Percentiles rank a stretch among this genome's conserved stretches.
Evolutionary conservation across 2,888 invertebrate species (phyloP).

Genomic region (Lamproptera curius): DNA sequence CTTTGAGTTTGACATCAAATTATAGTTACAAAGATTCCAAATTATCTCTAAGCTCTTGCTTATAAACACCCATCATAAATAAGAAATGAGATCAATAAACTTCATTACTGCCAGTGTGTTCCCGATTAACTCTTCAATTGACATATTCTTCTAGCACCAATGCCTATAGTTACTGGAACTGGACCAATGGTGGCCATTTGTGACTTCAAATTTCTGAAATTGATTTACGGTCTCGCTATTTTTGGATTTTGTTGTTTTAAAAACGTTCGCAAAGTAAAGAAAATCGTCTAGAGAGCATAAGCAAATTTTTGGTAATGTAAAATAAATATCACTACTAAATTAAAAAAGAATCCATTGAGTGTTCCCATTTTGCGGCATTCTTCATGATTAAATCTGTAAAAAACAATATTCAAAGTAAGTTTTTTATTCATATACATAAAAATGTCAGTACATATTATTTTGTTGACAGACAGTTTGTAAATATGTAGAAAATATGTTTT

Average conservation of each 20-base stretch:
- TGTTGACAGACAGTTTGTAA: too few species aligned
- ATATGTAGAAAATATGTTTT: too few species aligned
- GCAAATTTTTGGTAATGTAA: slow-evolving; percentile 45
- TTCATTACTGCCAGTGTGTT: slow-evolving; percentile 30
- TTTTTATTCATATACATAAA: too few species aligned
- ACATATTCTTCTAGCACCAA: slow-evolving; percentile 27
- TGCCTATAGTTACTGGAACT: slow-evolving; percentile 10
- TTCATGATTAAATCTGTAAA: slow-evolving; percentile 43
- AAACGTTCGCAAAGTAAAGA: slow-evolving; percentile 33
- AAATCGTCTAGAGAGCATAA: slow-evolving; percentile 58
- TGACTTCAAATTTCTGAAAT: slow-evolving; percentile 33
- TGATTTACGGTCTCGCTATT: slow-evolving; percentile 46
- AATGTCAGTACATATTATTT: too few species aligned
- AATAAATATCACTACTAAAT: slow-evolving; percentile 44
- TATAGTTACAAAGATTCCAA: too few species aligned
- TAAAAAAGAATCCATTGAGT: slow-evolving; percentile 41
- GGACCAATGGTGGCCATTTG: slow-evolving; percentile 3
- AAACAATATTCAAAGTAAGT: too few species aligned
- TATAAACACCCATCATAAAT: slow-evolving; percentile 61
- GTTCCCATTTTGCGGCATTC: slow-evolving; percentile 35
- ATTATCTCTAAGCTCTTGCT: too few species aligned
- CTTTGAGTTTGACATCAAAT: too few species aligned
- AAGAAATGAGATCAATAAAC: slow-evolving; percentile 71
- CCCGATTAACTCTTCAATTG: slow-evolving; percentile 4
- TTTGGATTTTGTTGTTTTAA: slow-evolving; percentile 22